phyloP scores from a whole-genome alignment of 1,140 invertebrate species.

The Drosophila parabipectinata region DNA sequence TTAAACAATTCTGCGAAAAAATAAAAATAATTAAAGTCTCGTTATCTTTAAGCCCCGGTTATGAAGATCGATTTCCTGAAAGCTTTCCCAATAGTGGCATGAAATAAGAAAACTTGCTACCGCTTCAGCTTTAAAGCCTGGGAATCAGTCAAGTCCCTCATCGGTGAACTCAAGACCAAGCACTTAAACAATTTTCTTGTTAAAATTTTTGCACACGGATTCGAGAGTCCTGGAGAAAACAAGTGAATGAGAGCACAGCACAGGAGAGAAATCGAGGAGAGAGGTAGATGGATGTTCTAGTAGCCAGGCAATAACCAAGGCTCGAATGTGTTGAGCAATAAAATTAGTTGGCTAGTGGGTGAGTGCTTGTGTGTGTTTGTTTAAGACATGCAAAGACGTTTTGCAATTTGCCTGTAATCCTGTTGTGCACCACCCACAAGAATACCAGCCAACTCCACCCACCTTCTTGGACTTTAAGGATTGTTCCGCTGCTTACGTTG shows the following conservation, averaged over 20 bases:
- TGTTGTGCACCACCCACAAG: conserved; percentile 19
- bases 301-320: conserved; percentile 29
- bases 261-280: background rate
- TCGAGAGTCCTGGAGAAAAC: background rate
- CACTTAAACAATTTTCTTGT: conserved; percentile 75
- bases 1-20: too few species aligned
- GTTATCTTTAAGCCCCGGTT: too few species aligned
- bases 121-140: conserved; percentile 1
- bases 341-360: conserved; percentile 64
- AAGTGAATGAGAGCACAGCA: background rate
- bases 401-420: conserved; percentile 78
- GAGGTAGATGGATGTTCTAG: background rate
- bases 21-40: too few species aligned
- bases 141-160: conserved; percentile 26
- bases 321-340: conserved; percentile 73
- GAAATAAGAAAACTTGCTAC: too few species aligned
- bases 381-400: conserved; percentile 76
- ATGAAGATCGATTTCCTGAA: too few species aligned
- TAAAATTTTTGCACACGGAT: conserved; percentile 61
- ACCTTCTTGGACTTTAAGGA: conserved; percentile 56
- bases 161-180: conserved; percentile 49
- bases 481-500: conserved; percentile 47
- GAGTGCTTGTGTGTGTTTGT: conserved; percentile 6
- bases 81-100: too few species aligned
- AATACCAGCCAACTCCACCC: conserved; percentile 9